phyloP scores from a whole-genome alignment of 1,140 invertebrate species.

The Luehdorfia chinensis region DNA sequence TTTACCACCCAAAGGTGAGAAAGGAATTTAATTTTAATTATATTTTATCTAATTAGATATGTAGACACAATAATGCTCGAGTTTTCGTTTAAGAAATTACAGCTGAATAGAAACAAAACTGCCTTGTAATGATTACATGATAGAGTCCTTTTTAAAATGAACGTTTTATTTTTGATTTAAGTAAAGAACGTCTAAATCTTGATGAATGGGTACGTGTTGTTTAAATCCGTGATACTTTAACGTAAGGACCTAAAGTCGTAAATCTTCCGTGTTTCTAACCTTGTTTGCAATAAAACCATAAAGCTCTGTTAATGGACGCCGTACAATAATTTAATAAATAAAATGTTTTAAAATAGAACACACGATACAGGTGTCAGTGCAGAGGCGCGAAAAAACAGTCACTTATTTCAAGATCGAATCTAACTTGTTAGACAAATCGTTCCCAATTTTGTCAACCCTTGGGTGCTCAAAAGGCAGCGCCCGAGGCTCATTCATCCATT shows the following conservation, averaged over 20 bases:
- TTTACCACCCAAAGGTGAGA: constrained; percentile 62
- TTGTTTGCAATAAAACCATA: constrained; percentile 56
- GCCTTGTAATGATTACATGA: neutral
- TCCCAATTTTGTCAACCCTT: constrained; percentile 60
- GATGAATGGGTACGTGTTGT: constrained; percentile 57
- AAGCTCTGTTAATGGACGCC: constrained; percentile 19
- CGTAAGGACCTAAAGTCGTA: constrained; percentile 37
- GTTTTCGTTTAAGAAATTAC: constrained; percentile 37
- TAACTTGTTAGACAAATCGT: constrained; percentile 65
- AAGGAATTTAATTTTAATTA: constrained; percentile 50
- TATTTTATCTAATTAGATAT: constrained; percentile 66
- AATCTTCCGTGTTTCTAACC: constrained; percentile 34
- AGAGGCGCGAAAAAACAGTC: constrained; percentile 55
- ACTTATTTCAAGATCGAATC: constrained; percentile 55
- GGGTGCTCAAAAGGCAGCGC: constrained; percentile 48
- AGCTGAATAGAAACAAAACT: constrained; percentile 4
- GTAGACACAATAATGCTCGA: constrained; percentile 57
- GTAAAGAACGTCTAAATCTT: constrained; percentile 44
- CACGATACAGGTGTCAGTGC: constrained; percentile 44
- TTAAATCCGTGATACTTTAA: constrained; percentile 57
- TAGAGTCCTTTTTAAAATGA: constrained; percentile 17
- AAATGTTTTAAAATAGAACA: constrained; percentile 28
- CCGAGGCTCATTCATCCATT: constrained; percentile 51
- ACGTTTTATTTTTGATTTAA: constrained; percentile 23
- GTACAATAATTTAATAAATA: constrained; percentile 22